These are phyloP conservation scores for Gisinianus flammeolus DNA, from an alignment of 2,888 invertebrate genomes.

Conservation along the genomic window DNA sequence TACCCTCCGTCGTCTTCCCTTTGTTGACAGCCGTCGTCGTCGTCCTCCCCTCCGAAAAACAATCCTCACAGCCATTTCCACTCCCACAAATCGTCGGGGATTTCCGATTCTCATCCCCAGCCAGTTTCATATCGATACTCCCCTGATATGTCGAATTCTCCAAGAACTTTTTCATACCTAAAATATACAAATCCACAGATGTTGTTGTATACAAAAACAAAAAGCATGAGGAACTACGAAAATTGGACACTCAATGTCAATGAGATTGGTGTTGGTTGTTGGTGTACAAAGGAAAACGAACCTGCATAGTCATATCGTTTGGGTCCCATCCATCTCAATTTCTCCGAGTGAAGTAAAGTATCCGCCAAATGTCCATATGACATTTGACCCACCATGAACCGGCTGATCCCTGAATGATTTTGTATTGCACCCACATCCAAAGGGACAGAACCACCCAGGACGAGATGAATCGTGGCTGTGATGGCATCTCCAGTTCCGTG, in stretches of 20 bases:
- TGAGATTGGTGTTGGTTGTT: too few species aligned
- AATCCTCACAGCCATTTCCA: slow-evolving; percentile 55
- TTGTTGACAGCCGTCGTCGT: too few species aligned
- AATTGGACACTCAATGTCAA: too few species aligned
- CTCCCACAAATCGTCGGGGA: slow-evolving; percentile 52
- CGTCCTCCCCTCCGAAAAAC: slow-evolving; percentile 36
- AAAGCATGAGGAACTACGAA: too few species aligned
- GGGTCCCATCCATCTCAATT: slow-evolving; percentile 85
- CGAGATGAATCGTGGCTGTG: slow-evolving; percentile 81
- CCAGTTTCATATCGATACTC: slow-evolving; percentile 55
- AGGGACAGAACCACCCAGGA: slow-evolving; percentile 67
- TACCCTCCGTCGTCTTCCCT: neutral
- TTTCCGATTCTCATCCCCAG: slow-evolving; percentile 50
- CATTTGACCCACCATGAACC: slow-evolving; percentile 62
- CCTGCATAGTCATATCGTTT: slow-evolving; percentile 80
- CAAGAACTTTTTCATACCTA: slow-evolving; percentile 55
- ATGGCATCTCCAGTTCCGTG: slow-evolving; percentile 79
- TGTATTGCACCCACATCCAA: slow-evolving; percentile 58
- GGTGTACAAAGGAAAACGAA: too few species aligned
- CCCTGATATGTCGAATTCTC: slow-evolving; percentile 55
- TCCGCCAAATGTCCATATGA: slow-evolving; percentile 88
- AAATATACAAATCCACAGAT: too few species aligned
- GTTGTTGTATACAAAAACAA: too few species aligned
- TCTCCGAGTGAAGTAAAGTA: slow-evolving; percentile 78
- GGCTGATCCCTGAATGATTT: slow-evolving; percentile 53